Conservation (phyloP, 1,140 invertebrate genomes). For the Leptinotarsa undecemlineata region DNA sequence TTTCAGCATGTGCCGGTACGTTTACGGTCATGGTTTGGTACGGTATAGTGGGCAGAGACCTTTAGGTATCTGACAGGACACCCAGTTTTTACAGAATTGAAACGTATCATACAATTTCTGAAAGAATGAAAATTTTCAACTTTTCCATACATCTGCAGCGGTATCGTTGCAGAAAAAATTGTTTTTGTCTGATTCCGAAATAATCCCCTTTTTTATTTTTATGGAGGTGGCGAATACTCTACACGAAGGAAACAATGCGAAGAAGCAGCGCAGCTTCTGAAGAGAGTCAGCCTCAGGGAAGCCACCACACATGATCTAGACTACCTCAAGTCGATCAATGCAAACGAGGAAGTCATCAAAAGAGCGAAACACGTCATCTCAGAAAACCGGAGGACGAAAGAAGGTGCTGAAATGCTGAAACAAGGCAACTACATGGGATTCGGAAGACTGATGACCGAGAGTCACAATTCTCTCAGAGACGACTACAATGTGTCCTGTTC, state of each 20-base stretch:
- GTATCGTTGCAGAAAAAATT: no score
- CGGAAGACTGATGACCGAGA: slow-evolving; percentile 82
- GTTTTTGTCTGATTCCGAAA: no score
- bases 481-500: slow-evolving; percentile 89
- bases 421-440: slow-evolving; percentile 70
- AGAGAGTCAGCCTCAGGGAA: slow-evolving; percentile 71
- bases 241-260: slow-evolving; percentile 77
- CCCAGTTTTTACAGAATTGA: no score
- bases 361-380: slow-evolving; percentile 83
- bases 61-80: no score
- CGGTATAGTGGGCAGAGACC: no score
- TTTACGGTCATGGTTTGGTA: no score
- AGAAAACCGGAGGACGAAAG: slow-evolving; percentile 78
- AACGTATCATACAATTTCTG: no score
- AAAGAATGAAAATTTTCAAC: no score
- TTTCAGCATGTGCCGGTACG: no score
- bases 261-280: slow-evolving; percentile 74
- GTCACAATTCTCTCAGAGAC: slow-evolving; percentile 82
- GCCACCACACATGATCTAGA: slow-evolving; percentile 60
- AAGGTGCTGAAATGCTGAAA: slow-evolving; percentile 71
- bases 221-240: slow-evolving; percentile 75
- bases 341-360: slow-evolving; percentile 65
- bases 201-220: not conserved
- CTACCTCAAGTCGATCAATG: slow-evolving; percentile 57
- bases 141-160: no score